Conservation (phyloP, 1,140 invertebrate genomes). For the Trichomalopsis sarcophagae region DNA sequence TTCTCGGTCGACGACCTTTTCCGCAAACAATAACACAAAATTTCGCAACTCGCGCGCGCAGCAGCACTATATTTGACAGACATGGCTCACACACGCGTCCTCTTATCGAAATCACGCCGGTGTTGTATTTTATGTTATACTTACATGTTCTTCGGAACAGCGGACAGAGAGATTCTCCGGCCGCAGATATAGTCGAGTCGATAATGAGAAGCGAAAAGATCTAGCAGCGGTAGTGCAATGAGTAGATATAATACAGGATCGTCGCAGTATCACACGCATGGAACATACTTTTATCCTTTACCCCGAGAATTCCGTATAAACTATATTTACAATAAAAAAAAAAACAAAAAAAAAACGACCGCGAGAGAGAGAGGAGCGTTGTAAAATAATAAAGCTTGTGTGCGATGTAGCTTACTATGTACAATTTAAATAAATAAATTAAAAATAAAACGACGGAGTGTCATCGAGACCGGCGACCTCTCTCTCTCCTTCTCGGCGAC, state of each 20-base stretch:
- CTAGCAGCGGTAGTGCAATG: too few relatives aligned
- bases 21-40: too few relatives aligned
- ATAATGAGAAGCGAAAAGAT: neutral
- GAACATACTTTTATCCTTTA: neutral
- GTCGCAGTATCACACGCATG: neutral
- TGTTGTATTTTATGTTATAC: neutral
- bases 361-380: neutral
- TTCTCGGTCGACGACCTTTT: too few relatives aligned
- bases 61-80: too few relatives aligned
- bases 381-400: too few relatives aligned
- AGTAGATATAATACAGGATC: too few relatives aligned
- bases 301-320: neutral
- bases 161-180: neutral
- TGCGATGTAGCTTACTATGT: neutral
- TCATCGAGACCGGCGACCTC: neutral
- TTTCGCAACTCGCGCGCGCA: too few relatives aligned
- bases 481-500: conserved; percentile 8
- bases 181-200: neutral
- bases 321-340: neutral
- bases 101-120: neutral
- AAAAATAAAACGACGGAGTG: neutral
- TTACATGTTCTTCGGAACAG: neutral
- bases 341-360: neutral
- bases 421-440: neutral
- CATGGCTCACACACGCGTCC: too few relatives aligned